Percentiles rank a stretch among this genome's conserved stretches.
Evolutionary conservation across 1,140 invertebrate genomes (phyloP).

Genomic region (Tetragonula clypearis): DNA sequence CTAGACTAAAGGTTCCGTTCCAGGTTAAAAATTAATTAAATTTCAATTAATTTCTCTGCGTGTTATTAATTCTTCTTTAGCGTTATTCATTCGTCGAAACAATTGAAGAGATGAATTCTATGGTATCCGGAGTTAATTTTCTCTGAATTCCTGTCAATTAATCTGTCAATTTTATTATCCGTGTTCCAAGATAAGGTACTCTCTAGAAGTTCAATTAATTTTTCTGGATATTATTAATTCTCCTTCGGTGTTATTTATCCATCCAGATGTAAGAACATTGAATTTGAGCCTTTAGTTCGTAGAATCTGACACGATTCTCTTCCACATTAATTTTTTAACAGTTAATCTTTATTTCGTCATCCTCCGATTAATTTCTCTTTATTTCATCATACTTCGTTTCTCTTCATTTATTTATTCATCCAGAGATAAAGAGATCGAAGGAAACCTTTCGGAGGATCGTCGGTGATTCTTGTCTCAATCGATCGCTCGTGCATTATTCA

Average conservation of each 20-base stretch:
- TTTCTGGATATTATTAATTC: neutral
- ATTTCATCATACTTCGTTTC: neutral
- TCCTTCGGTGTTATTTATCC: neutral
- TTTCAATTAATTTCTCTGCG: no score
- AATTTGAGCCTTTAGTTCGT: neutral
- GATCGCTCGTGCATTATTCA: no score
- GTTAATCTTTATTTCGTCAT: no score
- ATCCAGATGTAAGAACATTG: neutral
- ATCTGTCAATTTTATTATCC: no score
- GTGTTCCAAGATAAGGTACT: no score
- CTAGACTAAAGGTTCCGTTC: neutral
- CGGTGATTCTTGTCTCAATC: neutral
- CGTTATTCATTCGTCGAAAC: neutral
- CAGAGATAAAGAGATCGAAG: neutral
- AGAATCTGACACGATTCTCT: neutral
- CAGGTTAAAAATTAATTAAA: no score
- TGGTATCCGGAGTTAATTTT: no score
- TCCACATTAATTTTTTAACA: no score
- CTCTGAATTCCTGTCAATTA: no score
- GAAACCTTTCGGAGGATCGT: no score
- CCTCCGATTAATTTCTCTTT: no score
- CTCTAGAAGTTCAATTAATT: no score
- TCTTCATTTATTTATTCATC: neutral
- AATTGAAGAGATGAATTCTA: neutral
- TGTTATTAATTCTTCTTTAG: neutral